These are phyloP conservation scores for Eciton burchellii DNA, from an alignment of 1,140 invertebrate species.

Conservation along the genomic window DNA sequence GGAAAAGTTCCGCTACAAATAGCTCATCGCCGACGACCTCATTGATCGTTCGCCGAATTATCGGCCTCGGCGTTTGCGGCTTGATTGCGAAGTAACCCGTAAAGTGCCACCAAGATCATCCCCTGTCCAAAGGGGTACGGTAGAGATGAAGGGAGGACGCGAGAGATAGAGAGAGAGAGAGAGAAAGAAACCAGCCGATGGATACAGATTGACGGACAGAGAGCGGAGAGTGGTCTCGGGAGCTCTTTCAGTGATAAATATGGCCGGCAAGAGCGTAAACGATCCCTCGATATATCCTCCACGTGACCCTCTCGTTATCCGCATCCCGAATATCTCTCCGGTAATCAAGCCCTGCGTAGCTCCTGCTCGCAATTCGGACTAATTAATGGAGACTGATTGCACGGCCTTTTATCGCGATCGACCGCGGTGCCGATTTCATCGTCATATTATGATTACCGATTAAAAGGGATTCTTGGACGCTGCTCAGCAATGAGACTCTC, in stretches of 20 bases:
- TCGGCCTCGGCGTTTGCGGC: conserved; percentile 72
- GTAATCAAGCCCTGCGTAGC: conserved; percentile 76
- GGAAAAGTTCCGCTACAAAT: conserved; percentile 29
- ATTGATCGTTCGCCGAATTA: conserved; percentile 70
- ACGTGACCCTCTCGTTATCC: conserved; percentile 44
- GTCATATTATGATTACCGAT: conserved; percentile 44
- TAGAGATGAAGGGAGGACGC: neutral
- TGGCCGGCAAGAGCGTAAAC: conserved; percentile 52
- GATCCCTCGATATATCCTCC: conserved; percentile 31
- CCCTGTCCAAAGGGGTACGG: neutral
- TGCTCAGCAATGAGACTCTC: too few species aligned
- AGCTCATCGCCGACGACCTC: conserved; percentile 30
- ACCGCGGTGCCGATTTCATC: conserved; percentile 74
- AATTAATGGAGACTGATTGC: conserved; percentile 83
- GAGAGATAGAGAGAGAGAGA: conserved; percentile 15
- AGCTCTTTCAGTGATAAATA: conserved; percentile 64
- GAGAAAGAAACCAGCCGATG: conserved; percentile 8
- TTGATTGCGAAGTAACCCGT: conserved; percentile 58
- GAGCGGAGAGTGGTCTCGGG: conserved; percentile 18
- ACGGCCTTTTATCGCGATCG: conserved; percentile 77
- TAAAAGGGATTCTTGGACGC: too few species aligned
- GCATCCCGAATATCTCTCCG: conserved; percentile 63
- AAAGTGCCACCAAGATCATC: conserved; percentile 37
- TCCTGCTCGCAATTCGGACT: conserved; percentile 69
- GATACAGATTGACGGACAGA: conserved; percentile 36